A percentile compares a stretch with the other conserved stretches of the same genome.
Evolutionary conservation across 2,888 invertebrate species (phyloP).

Genomic region (Mystacides longicornis): DNA sequence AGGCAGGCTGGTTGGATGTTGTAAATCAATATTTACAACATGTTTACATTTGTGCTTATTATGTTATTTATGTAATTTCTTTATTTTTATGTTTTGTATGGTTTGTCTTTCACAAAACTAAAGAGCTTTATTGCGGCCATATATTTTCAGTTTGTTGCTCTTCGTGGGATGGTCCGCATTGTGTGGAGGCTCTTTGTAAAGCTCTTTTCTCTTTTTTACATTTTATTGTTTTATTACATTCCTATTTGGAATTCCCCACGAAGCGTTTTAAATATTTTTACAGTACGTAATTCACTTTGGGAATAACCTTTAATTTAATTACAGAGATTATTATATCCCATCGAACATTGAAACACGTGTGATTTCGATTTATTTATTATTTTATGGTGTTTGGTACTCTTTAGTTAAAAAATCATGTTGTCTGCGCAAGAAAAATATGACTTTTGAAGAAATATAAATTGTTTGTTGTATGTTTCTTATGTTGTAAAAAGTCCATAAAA

Average conservation of each 20-base stretch:
- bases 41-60: slow-evolving; percentile 27
- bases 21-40: slow-evolving; percentile 26
- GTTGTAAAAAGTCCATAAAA: too few species aligned
- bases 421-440: too few species aligned
- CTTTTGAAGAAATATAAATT: too few species aligned
- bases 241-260: background rate
- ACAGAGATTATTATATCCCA: too few species aligned
- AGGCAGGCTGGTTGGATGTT: too few species aligned
- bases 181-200: background rate
- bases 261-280: background rate
- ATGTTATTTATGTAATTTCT: slow-evolving; percentile 25
- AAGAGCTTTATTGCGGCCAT: slow-evolving; percentile 23
- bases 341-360: too few species aligned
- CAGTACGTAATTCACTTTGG: too few species aligned
- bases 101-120: slow-evolving; percentile 22
- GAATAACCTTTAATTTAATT: too few species aligned
- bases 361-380: too few species aligned
- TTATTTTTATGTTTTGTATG: slow-evolving; percentile 25
- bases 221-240: background rate
- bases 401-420: too few species aligned
- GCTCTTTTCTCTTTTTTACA: background rate
- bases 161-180: slow-evolving; percentile 14
- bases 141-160: slow-evolving; percentile 20
- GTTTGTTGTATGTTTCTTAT: too few species aligned
- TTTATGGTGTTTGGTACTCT: too few species aligned